These are phyloP conservation scores for Papilio polytes DNA, from an alignment of 1,140 invertebrate species.

Conservation along the genomic window DNA sequence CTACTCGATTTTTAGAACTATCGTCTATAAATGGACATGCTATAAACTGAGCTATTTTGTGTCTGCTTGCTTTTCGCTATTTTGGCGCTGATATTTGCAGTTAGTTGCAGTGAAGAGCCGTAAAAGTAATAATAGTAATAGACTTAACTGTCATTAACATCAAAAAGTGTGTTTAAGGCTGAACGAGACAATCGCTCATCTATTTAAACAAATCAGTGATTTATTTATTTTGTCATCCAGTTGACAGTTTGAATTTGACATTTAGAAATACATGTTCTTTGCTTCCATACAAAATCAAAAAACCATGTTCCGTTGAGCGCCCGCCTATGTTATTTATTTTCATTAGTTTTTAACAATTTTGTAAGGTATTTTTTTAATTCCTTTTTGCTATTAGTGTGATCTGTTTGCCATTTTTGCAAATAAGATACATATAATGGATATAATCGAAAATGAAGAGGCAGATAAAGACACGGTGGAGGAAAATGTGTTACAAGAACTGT, in stretches of 20 bases:
- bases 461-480: conserved; percentile 66
- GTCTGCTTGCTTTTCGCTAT: too few relatives aligned
- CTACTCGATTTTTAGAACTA: too few relatives aligned
- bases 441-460: conserved; percentile 67
- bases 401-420: neutral
- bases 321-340: neutral
- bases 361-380: neutral
- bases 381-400: neutral
- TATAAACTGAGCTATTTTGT: too few relatives aligned
- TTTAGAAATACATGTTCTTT: conserved; percentile 20
- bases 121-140: too few relatives aligned
- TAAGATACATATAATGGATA: conserved; percentile 60
- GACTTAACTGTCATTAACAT: too few relatives aligned
- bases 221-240: too few relatives aligned
- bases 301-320: conserved; percentile 26
- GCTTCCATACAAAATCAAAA: conserved; percentile 7
- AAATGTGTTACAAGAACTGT: conserved; percentile 62
- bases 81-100: too few relatives aligned
- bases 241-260: neutral
- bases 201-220: too few relatives aligned
- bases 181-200: too few relatives aligned
- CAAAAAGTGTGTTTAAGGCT: too few relatives aligned
- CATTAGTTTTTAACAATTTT: conserved; percentile 4
- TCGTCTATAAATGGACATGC: too few relatives aligned
- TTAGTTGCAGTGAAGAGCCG: too few relatives aligned